phyloP scores from a whole-genome alignment of 37 sponge, comb jelly and placozoan genomes.

The Ianthella basta region DNA sequence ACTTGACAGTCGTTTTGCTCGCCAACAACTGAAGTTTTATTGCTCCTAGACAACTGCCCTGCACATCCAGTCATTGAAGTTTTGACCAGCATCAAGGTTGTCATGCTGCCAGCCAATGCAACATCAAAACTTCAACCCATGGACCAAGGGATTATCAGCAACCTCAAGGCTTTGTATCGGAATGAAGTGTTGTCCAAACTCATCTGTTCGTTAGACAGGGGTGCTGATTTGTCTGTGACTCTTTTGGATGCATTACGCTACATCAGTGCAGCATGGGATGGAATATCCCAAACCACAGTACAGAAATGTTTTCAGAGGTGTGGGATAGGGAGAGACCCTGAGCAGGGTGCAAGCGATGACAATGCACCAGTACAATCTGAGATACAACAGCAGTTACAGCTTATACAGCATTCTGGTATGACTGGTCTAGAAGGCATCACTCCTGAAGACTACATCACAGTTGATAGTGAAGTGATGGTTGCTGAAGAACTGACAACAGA shows the following conservation, averaged over 20 bases:
- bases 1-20: conserved; percentile 1
- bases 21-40: neutral
- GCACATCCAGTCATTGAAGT: conserved; percentile 15
- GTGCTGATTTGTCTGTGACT: neutral
- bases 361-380: neutral
- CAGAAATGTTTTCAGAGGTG: neutral
- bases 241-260: conserved; percentile 1
- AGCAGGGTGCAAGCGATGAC: neutral
- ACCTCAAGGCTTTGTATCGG: neutral
- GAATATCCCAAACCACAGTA: neutral
- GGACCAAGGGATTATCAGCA: conserved; percentile 20
- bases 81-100: conserved; percentile 15
- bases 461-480: conserved; percentile 4
- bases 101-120: conserved; percentile 6
- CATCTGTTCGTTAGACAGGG: neutral
- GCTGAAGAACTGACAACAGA: conserved; percentile 16
- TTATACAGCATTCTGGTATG: conserved; percentile 15
- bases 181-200: conserved; percentile 1
- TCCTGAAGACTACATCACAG: conserved; percentile 2
- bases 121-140: conserved; percentile 11
- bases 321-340: conserved; percentile 8
- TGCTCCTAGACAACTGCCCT: conserved; percentile 12
- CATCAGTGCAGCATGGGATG: conserved; percentile 24
- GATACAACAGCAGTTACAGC: neutral
- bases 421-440: conserved; percentile 17